These are phyloP conservation scores for Actinia equina DNA, from an alignment of 64 coral and sea anemone species.

Conservation along the genomic window DNA sequence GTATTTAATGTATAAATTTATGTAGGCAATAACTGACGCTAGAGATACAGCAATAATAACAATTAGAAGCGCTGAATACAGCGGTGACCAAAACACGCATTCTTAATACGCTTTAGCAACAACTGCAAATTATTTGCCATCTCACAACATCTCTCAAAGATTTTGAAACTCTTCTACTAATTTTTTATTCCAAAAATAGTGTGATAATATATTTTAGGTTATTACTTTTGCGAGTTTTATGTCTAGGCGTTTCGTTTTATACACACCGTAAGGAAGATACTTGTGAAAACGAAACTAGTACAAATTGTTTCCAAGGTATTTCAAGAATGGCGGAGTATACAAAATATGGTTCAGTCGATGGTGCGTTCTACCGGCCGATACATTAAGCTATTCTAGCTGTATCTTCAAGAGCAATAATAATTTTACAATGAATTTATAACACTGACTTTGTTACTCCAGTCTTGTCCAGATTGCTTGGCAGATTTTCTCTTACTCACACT, in stretches of 20 bases:
- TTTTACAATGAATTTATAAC: conserved; percentile 4
- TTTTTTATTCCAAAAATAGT: conserved; percentile 16
- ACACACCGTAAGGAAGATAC: background rate
- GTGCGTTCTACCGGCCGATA: background rate
- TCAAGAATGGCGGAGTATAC: conserved; percentile 2
- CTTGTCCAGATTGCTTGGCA: background rate
- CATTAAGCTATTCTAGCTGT: background rate
- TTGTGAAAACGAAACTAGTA: background rate
- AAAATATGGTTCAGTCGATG: background rate
- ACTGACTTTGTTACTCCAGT: conserved; percentile 18
- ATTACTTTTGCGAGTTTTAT: background rate
- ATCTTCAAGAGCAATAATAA: background rate
- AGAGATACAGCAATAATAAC: background rate
- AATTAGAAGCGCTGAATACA: background rate
- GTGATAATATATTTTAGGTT: background rate
- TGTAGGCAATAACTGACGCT: background rate
- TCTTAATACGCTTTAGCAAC: background rate
- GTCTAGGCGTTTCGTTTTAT: background rate
- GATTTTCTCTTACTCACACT: background rate
- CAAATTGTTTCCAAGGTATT: background rate
- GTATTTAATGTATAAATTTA: background rate
- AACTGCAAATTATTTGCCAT: background rate
- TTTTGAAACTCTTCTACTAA: background rate
- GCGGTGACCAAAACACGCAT: background rate
- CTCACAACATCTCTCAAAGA: background rate